Conservation (phyloP, 2,888 invertebrate genomes). For the Hypolimnas misippus region DNA sequence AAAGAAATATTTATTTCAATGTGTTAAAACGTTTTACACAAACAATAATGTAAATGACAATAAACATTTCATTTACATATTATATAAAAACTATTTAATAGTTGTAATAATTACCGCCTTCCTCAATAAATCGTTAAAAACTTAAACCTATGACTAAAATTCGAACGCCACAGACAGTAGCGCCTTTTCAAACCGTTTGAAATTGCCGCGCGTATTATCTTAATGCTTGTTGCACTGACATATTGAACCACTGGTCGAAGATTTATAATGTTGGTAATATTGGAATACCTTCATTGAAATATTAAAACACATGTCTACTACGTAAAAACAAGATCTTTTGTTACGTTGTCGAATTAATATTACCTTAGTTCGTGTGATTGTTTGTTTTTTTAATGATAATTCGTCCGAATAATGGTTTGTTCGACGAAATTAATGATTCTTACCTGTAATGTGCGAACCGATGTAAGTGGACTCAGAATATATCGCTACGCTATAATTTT, state of each 20-base stretch:
- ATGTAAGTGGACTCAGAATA: conserved; percentile 4
- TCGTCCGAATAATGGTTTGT: conserved; percentile 2
- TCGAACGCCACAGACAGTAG: no score
- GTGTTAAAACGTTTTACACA: no score
- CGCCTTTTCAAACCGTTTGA: conserved; percentile 3
- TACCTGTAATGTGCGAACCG: conserved; percentile 6
- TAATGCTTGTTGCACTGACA: conserved; percentile 21
- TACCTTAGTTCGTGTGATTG: neutral
- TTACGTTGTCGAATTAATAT: conserved; percentile 7
- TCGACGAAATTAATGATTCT: conserved; percentile 5
- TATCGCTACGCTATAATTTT: neutral
- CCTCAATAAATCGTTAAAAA: no score
- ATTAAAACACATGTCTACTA: conserved; percentile 16
- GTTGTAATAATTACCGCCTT: no score
- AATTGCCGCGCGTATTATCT: conserved; percentile 16
- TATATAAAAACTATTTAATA: no score
- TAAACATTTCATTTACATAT: no score
- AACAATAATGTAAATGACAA: no score
- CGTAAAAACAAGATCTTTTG: conserved; percentile 10
- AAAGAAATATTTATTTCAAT: no score
- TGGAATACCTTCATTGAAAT: conserved; percentile 16
- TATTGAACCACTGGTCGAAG: conserved; percentile 19
- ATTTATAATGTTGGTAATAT: conserved; percentile 20
- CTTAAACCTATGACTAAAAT: no score
- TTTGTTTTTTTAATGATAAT: conserved; percentile 12